phyloP scores from a whole-genome alignment of 2,888 invertebrate species.

The Fabriciana adippe region DNA sequence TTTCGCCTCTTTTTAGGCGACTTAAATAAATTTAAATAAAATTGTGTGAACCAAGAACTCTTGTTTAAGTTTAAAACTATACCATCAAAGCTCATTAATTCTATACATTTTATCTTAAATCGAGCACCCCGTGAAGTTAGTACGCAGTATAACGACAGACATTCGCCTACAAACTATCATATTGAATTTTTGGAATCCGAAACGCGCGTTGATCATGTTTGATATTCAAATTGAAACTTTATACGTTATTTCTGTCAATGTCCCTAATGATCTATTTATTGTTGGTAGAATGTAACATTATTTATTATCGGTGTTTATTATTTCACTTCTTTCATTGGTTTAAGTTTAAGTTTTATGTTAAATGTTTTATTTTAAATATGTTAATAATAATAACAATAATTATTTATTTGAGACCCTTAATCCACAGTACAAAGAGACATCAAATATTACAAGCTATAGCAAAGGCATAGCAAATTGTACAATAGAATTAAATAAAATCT shows the following conservation, averaged over 20 bases:
- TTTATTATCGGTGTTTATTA: conserved; percentile 2
- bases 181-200: conserved; percentile 65
- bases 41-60: background rate
- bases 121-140: conserved; percentile 69
- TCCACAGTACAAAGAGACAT: no score
- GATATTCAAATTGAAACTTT: conserved; percentile 53
- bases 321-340: background rate
- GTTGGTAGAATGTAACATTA: background rate
- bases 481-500: no score
- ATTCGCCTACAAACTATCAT: conserved; percentile 59
- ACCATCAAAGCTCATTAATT: conserved; percentile 30
- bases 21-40: no score
- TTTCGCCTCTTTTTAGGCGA: no score
- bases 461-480: no score
- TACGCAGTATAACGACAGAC: conserved; percentile 70
- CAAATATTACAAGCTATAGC: no score
- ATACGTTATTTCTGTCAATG: conserved; percentile 44
- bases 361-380: no score
- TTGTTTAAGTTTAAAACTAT: background rate
- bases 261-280: conserved; percentile 28
- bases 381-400: no score
- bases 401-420: no score
- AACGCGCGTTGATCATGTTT: conserved; percentile 57
- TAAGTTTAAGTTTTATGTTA: no score
- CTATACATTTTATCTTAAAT: conserved; percentile 46